A percentile compares a stretch with the other conserved stretches of the same genome.
These are phyloP conservation scores for Rhinophrynus dorsalis DNA, from an alignment of 2,797 vertebrate species.

Conservation along the genomic window DNA sequence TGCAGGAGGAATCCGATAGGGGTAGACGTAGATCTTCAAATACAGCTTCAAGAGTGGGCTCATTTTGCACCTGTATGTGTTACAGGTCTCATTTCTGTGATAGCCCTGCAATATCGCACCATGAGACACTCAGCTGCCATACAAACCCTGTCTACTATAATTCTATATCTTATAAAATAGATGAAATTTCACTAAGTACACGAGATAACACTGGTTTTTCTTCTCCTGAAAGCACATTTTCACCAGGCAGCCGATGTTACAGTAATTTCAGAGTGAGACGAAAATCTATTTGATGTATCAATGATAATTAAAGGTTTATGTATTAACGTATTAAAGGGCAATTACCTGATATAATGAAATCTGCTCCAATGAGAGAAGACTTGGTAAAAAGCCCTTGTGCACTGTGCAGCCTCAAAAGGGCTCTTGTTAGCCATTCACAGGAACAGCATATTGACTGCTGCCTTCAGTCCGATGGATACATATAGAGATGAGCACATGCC, in stretches of 20 bases:
- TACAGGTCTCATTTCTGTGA: slow-evolving; percentile 74
- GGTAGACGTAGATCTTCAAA: slow-evolving; percentile 60
- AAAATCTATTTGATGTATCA: slow-evolving; percentile 77
- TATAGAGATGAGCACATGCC: too few species aligned
- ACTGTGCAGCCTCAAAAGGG: too few species aligned
- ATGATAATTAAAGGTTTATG: background rate
- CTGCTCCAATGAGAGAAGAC: too few species aligned
- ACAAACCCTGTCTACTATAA: slow-evolving; percentile 80
- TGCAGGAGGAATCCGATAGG: slow-evolving; percentile 67
- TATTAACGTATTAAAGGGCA: too few species aligned
- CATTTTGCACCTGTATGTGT: slow-evolving; percentile 84
- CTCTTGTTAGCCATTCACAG: too few species aligned
- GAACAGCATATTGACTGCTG: too few species aligned
- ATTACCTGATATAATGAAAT: too few species aligned
- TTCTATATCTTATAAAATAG: slow-evolving; percentile 81
- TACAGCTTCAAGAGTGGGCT: slow-evolving; percentile 68
- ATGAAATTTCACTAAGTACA: slow-evolving; percentile 72
- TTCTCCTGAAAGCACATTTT: slow-evolving; percentile 78
- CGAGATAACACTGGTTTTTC: slow-evolving; percentile 81
- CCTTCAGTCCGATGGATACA: too few species aligned
- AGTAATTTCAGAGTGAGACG: slow-evolving; percentile 69
- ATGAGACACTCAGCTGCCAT: slow-evolving; percentile 69
- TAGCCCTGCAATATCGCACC: slow-evolving; percentile 67
- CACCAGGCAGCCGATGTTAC: slow-evolving; percentile 67
- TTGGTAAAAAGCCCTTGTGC: too few species aligned